Base-by-base conservation (phyloP, 2,797 vertebrate species). In the Enteromius unitaeniatus region DNA sequence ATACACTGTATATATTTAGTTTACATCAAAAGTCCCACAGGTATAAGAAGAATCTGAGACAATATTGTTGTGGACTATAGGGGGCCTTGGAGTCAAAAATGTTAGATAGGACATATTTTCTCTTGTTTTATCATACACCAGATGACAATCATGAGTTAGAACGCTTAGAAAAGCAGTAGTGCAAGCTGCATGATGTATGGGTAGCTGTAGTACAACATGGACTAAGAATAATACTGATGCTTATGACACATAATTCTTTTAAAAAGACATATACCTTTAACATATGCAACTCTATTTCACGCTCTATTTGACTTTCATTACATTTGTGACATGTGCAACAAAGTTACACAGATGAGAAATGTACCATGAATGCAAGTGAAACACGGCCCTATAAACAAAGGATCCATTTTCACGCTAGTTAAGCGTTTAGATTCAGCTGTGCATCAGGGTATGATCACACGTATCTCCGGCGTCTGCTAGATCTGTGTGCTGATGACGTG, bases 401-500 rank as follows among this genome's bases (percentile, higher is more conserved):
- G 3, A 40, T 58, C 34, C 34, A 58, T 58, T 58, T 75, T 58
- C 21, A 58, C 1, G 21, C 73, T 58, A 26, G 34, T 58, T 55
- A 23, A 76, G 21, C 51, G 17, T 58, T 58, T 40, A 26, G 47
- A 53, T 74, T 47, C 31, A 47, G 58, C 21, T n/a, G 58, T 78
- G 28, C 76, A 78, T 31, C 17, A 14, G 76, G 23, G 53, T 19
- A 51, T 64, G 23, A 31, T 47, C 15, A 45, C 19, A 81, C 21
- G 23, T 17, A 68, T 60, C 17, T 21, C n/a, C 26, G 14, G 60
- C 60, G 13, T 28, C 60, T 45, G 67, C 62, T 82, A 7, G 8
- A 4, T 53, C 60, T 7, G n/a, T n/a, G 69, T 28, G 62, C 58
- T 55, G 82, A 58, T 85, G 76, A 65, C 21, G 60, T 34, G 51